phyloP scores from a whole-genome alignment of 1,140 invertebrate genomes.

The Agrypnia vestita region DNA sequence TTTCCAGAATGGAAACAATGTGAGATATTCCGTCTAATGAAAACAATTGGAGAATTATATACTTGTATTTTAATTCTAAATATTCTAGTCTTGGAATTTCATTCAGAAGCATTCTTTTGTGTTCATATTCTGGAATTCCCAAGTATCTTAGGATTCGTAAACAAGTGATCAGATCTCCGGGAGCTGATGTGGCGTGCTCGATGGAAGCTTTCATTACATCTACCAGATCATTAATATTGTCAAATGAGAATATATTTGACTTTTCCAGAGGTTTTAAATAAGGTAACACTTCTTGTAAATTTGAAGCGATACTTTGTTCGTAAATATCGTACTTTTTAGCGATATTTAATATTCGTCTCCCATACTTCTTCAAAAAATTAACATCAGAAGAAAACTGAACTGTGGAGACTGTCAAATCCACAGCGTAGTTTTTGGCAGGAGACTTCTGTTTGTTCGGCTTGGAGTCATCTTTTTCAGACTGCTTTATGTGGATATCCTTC shows the following conservation, averaged over 20 bases:
- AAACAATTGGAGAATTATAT: conserved; percentile 90
- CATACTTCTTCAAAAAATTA: conserved; percentile 82
- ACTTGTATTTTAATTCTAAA: conserved; percentile 90
- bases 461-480: conserved; percentile 69
- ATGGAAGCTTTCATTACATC: conserved; percentile 80
- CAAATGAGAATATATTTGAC: conserved; percentile 80
- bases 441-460: conserved; percentile 80
- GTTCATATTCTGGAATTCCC: conserved; percentile 77
- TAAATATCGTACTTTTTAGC: conserved; percentile 76
- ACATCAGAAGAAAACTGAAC: conserved; percentile 82
- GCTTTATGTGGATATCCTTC: conserved; percentile 71
- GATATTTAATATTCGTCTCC: conserved; percentile 77
- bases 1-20: conserved; percentile 84
- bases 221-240: conserved; percentile 83
- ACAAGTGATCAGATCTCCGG: conserved; percentile 83
- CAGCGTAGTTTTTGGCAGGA: conserved; percentile 82
- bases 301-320: conserved; percentile 74
- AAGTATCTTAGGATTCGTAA: conserved; percentile 81
- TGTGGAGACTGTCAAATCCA: conserved; percentile 81
- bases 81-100: conserved; percentile 79
- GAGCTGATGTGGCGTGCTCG: conserved; percentile 83
- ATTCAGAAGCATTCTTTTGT: conserved; percentile 67
- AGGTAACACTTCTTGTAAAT: conserved; percentile 82
- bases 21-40: conserved; percentile 87
- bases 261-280: conserved; percentile 86